These are phyloP conservation scores for Chelonus formosanus DNA, from an alignment of 2,888 invertebrate species.

Conservation along the genomic window DNA sequence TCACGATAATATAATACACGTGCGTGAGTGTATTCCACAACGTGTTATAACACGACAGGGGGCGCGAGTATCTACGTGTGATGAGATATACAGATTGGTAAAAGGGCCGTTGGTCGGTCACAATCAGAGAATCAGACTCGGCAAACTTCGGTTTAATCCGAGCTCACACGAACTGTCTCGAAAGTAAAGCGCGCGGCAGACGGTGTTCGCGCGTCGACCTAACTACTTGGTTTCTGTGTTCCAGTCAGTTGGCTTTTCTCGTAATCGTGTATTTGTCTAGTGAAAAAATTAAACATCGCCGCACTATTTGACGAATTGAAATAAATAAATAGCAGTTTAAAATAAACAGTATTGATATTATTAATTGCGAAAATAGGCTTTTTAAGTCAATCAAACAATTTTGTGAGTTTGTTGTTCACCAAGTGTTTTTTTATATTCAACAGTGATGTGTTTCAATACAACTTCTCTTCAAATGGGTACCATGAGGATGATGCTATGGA, in stretches of 20 bases:
- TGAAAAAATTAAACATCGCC: background rate
- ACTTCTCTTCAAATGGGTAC: slow-evolving; percentile 16
- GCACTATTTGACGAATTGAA: too few relatives aligned
- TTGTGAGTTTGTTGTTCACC: slow-evolving; percentile 10
- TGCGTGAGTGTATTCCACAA: background rate
- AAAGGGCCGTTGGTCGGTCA: slow-evolving; percentile 31
- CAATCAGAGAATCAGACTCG: slow-evolving; percentile 45
- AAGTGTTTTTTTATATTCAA: slow-evolving; percentile 29
- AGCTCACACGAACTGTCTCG: slow-evolving; percentile 55
- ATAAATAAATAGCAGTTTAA: too few relatives aligned
- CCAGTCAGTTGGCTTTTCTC: slow-evolving; percentile 32
- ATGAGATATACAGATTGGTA: slow-evolving; percentile 1
- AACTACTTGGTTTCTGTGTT: slow-evolving; percentile 50
- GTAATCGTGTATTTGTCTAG: slow-evolving; percentile 17
- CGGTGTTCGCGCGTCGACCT: slow-evolving; percentile 62
- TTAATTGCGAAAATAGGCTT: slow-evolving; percentile 5
- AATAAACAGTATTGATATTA: slow-evolving; percentile 8
- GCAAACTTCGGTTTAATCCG: slow-evolving; percentile 41
- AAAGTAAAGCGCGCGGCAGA: slow-evolving; percentile 60
- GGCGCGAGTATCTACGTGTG: background rate
- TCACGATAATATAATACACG: slow-evolving; percentile 13
- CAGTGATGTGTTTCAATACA: too few relatives aligned
- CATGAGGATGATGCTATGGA: slow-evolving; percentile 48
- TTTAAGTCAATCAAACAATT: slow-evolving; percentile 6
- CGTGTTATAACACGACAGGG: slow-evolving; percentile 4